These are phyloP conservation scores for Chitala chitala DNA, from an alignment of 2,113 vertebrate genomes.

Conservation along the genomic window DNA sequence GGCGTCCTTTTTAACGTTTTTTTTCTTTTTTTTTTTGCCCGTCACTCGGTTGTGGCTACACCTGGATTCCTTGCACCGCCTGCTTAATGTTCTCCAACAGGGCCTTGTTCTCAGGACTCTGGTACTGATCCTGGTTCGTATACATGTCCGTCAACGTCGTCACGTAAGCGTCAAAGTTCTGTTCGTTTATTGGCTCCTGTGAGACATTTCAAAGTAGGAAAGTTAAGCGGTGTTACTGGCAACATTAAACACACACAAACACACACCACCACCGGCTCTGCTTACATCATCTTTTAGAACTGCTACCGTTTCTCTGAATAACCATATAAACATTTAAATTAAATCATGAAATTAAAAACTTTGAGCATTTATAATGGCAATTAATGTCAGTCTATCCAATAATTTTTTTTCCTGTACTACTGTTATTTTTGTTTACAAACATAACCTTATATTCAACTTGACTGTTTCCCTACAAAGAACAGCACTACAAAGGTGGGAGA, in stretches of 20 bases:
- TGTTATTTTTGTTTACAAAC: neutral
- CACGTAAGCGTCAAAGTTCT: slow-evolving; percentile 99
- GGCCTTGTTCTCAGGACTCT: slow-evolving; percentile 97
- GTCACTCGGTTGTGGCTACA: slow-evolving; percentile 67
- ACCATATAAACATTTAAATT: too few relatives aligned
- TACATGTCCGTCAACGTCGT: slow-evolving; percentile 99
- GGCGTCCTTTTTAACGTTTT: slow-evolving; percentile 62
- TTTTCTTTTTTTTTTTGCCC: slow-evolving; percentile 44
- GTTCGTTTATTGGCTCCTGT: slow-evolving; percentile 96
- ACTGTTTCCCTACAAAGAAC: neutral
- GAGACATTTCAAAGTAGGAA: slow-evolving; percentile 34
- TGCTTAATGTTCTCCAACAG: slow-evolving; percentile 99
- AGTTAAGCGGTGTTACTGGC: slow-evolving; percentile 9
- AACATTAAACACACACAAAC: slow-evolving; percentile 10
- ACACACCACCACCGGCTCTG: neutral
- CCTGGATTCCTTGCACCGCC: slow-evolving; percentile 98
- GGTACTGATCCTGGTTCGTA: slow-evolving; percentile 96
- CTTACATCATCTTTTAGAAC: neutral
- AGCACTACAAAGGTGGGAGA: neutral
- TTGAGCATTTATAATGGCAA: too few relatives aligned
- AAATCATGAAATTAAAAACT: too few relatives aligned
- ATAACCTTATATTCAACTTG: neutral
- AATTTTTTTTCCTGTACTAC: too few relatives aligned
- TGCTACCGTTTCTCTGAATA: neutral
- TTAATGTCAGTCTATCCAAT: neutral